Base-by-base conservation (phyloP, 2,888 invertebrate species). In the Iphiclides podalirius region DNA sequence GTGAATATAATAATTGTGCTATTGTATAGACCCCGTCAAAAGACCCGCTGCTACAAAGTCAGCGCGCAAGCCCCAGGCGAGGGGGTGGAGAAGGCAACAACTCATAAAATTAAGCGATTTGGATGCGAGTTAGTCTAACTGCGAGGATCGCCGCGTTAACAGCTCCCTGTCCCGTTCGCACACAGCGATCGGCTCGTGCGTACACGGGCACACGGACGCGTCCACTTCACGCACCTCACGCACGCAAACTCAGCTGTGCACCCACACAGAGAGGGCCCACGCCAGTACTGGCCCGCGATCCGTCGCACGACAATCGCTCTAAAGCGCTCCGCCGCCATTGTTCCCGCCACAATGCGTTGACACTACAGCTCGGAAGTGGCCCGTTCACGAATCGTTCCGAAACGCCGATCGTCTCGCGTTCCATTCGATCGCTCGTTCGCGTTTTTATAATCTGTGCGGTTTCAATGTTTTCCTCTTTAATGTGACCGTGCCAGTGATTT, bases 91-190 rank as follows among this genome's bases (percentile, higher is more conserved):
- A 85, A 87, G 87, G 87, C 88, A 88, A 87, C 88, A 89, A 89
- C 89, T 89, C 89, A 88, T 89, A 89, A 89, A 89, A 89, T 89
- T 87, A 89, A 89, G 88, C 88, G 89, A 88, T 88, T 88, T 86
- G 86, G 87, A 85, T 86, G 86, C 76, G 84, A 85, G 88, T 87
- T 88, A 89, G 89, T 89, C 82, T 85, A 83, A 87, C 86, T 83
- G 86, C 79, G 85, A 82, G 82, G 78, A 85, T 79, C 81, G 87
- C 66, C 79, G 85, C 82, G 86, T 81, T 79, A 84, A 82, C 86
- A 83, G 76, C 71, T 74, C 73, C 72, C 70, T 70, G 72, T 78
- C 76, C 66, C 70, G 49, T 68, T 77, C 77, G 67, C 79, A 70
- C 81, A 66, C 67, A 71, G 73, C 43, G 43, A 59, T 46, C 51